Evolutionary conservation across 2,113 vertebrate genomes (phyloP).

Genomic region (Eonycteris spelaea): DNA sequence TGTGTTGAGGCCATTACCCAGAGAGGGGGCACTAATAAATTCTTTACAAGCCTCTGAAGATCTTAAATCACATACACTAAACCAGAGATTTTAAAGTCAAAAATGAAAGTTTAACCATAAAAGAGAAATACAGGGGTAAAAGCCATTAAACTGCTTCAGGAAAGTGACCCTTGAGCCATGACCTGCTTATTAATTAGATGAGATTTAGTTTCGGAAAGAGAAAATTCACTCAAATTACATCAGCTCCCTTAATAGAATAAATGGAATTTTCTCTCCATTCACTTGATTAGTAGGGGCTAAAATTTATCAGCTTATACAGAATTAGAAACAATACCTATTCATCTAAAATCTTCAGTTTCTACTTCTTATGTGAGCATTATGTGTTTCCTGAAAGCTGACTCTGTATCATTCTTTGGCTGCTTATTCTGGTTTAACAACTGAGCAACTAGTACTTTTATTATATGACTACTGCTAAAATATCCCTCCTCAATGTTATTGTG

Average conservation of each 20-base stretch:
- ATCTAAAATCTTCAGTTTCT: not conserved
- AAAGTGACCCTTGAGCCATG: conserved; percentile 5
- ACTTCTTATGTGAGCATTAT: not conserved
- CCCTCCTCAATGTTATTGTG: not conserved
- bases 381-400: not conserved
- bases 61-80: conserved; percentile 22
- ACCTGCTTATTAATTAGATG: conserved; percentile 24
- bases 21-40: not conserved
- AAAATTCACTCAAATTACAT: not conserved
- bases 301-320: not conserved
- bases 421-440: not conserved
- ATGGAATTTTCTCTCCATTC: not conserved
- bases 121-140: not conserved
- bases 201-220: not conserved
- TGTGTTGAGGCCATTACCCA: not conserved
- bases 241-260: not conserved
- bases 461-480: not conserved
- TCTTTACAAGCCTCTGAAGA: not conserved
- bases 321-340: not conserved
- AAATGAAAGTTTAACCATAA: conserved; percentile 9
- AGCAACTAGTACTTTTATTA: not conserved
- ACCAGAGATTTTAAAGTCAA: conserved; percentile 3
- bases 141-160: not conserved
- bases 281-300: not conserved
- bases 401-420: not conserved